phyloP scores from a whole-genome alignment of 2,888 invertebrate genomes.

The Theristus sp. region DNA sequence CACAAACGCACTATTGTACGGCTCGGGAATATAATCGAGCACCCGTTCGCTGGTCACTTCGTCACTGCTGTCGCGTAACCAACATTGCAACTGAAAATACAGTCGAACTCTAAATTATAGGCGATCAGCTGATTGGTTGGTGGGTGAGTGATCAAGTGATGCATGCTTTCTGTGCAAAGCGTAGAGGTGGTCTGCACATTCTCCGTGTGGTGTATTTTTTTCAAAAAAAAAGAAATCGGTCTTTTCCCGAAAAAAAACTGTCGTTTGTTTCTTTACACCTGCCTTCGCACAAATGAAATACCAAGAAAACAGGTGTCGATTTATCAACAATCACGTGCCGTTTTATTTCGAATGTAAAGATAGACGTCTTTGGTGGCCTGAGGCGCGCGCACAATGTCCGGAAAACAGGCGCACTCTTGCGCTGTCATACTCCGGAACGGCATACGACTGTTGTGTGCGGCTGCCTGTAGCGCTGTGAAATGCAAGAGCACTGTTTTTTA shows the following conservation, averaged over 20 bases:
- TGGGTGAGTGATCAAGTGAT: too few relatives aligned
- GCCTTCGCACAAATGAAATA: not conserved
- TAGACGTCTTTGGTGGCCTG: slow-evolving; percentile 67
- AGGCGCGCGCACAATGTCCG: slow-evolving; percentile 65
- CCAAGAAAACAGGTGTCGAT: not conserved
- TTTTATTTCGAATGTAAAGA: slow-evolving; percentile 68
- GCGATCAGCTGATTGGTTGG: too few relatives aligned
- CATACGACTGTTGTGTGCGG: slow-evolving; percentile 50
- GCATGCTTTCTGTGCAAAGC: too few relatives aligned
- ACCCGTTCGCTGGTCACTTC: slow-evolving; percentile 66
- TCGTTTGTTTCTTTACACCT: not conserved
- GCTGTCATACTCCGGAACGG: slow-evolving; percentile 86
- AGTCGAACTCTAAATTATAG: too few relatives aligned
- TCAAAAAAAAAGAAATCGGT: too few relatives aligned
- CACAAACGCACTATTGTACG: slow-evolving; percentile 54
- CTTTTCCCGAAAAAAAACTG: not conserved
- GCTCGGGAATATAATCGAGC: slow-evolving; percentile 57
- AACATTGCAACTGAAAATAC: slow-evolving; percentile 40
- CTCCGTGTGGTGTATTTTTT: too few relatives aligned
- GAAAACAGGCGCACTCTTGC: slow-evolving; percentile 75
- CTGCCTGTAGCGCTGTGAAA: not conserved
- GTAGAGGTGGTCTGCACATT: too few relatives aligned
- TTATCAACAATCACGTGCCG: slow-evolving; percentile 35
- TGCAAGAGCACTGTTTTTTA: too few relatives aligned
- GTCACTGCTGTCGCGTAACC: slow-evolving; percentile 83